Base-by-base conservation (phyloP, 2,113 vertebrate species). In the Protobothrops flavoviridis region DNA sequence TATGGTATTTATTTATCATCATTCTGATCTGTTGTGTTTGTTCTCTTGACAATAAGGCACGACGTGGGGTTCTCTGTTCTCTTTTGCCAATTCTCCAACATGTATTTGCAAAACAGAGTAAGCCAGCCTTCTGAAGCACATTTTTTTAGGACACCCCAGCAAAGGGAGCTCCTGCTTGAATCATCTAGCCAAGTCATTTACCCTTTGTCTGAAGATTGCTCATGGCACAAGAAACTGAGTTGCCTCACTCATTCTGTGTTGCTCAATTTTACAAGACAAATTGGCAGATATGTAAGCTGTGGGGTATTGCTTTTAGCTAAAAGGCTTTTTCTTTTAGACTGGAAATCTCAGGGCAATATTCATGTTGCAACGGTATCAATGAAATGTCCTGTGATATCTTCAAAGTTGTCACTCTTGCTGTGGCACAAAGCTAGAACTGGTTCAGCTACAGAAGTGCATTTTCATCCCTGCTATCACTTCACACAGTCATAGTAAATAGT, bases 121-220 rank as follows among this genome's bases (percentile, higher is more conserved):
- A n/a, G 56, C 29, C 23, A 59, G 29, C 4, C 10, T 85, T 33
- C 69, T 6, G 24, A 15, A 29, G 10, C 23, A 85, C 61, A 56
- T 92, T 90, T 59, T 48, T 50, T 50, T 50, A 50, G n/a, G 9
- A 7, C 64, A 45, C 24, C 29, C 52, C 39, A 59, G 64, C 52
- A 85, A 93, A 93, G 0, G 53, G 13, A 57, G 50, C 52, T 39
- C 15, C 7, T 85, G 57, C 8, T 55, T 50, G 69, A 85, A 45
- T 85, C 17, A 23, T 88, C 81, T 29, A 89, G 64, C 29, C 43
- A 24, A 89, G 64, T 26, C 17, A 81, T 23, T 29, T 69, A 90
- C 43, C 69, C 89, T 93, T 93, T 93, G 88, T 92, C 87, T 17
- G 15, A 88, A 89, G 86, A 23, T 81, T 52, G 53, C 26, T 89